Evolutionary conservation across 2,797 vertebrate genomes (phyloP).

Genomic region (Peromyscus attwateri): DNA sequence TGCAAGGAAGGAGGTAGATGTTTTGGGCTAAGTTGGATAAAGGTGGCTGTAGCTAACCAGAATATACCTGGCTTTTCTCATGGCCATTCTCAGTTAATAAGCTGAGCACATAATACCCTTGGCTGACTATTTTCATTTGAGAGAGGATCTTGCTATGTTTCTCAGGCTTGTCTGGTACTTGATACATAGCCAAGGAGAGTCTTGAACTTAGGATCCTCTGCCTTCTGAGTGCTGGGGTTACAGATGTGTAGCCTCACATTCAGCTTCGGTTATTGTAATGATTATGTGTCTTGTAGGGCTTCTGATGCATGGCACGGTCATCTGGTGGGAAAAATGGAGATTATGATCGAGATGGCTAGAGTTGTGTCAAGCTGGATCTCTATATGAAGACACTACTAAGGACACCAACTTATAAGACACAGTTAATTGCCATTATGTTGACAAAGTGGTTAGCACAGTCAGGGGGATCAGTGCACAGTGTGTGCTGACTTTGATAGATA

Average conservation of each 20-base stretch:
- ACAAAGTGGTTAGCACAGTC: neutral
- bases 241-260: no score
- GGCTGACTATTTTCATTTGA: neutral
- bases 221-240: neutral
- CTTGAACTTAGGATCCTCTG: neutral
- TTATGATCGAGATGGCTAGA: neutral
- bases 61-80: neutral
- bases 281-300: neutral
- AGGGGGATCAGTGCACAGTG: rapidly evolving
- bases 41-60: neutral
- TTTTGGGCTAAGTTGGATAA: neutral
- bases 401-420: rapidly evolving
- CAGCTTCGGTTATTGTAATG: neutral
- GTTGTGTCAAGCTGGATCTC: neutral
- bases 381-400: neutral
- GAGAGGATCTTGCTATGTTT: neutral
- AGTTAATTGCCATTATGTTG: neutral
- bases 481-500: neutral
- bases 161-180: neutral
- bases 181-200: neutral
- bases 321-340: neutral
- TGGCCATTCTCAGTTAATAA: neutral
- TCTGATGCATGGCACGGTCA: neutral
- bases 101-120: neutral
- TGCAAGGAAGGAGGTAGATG: no score